Conservation (phyloP, 2,888 invertebrate species). For the Pristionchus arcanus region DNA sequence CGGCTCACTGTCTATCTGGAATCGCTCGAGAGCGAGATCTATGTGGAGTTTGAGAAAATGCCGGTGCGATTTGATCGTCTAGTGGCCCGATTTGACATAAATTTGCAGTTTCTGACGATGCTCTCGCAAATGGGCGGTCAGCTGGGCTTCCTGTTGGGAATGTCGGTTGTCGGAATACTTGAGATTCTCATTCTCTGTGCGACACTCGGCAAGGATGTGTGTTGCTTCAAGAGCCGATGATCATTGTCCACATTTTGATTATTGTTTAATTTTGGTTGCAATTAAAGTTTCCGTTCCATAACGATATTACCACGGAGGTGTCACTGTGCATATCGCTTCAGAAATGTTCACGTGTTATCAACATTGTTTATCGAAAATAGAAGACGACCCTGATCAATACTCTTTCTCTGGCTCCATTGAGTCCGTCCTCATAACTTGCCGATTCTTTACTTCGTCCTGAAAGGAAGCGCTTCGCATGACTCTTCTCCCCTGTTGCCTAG, state of each 20-base stretch:
- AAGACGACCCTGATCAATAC: neutral
- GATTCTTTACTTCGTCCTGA: too few species aligned
- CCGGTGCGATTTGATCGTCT: neutral
- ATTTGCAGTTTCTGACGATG: neutral
- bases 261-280: neutral
- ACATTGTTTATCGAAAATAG: neutral
- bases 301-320: too few species aligned
- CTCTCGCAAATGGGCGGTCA: neutral
- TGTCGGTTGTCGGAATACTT: neutral
- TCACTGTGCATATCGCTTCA: neutral
- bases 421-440: neutral
- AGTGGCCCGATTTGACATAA: neutral
- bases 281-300: too few species aligned
- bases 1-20: constrained; percentile 24
- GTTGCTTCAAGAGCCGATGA: neutral
- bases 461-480: too few species aligned
- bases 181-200: neutral
- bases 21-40: constrained; percentile 26
- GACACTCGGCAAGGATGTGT: neutral
- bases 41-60: constrained; percentile 23
- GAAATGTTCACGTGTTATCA: neutral
- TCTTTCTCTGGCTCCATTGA: neutral
- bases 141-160: neutral
- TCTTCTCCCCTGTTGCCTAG: too few species aligned
- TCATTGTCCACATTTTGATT: neutral